Base-by-base conservation (phyloP, 2,113 vertebrate genomes). In the Stomatorhinus ivindoensis region DNA sequence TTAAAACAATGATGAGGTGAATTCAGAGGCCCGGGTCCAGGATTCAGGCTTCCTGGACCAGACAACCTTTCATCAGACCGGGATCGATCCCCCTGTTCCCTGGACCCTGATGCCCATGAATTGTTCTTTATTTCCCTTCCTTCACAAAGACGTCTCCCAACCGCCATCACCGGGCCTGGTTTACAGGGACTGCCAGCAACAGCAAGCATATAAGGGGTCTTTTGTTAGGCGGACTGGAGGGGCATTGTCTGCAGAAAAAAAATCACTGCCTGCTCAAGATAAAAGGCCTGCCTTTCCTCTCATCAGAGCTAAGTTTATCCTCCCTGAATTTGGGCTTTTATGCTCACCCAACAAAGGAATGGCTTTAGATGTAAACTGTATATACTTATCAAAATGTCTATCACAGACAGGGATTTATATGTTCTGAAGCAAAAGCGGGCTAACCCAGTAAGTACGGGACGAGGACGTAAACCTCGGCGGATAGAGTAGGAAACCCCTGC, bases 261-360 rank as follows among this genome's bases (percentile, higher is more conserved):
- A 92, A 87, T 84, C 55, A 89, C 48, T 46, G 76, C 48, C 58
- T 87, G 88, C 65, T 61, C 73, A 39, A 90, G 89, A 88, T 89
- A 93, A 94, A 94, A 95, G 91, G 89, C 90, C 89, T 92, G 92
- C 90, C 91, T 93, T 90, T 92, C 89, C 85, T 88, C 84, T 93
- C 93, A 93, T 94, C 93, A 94, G 92, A 94, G 93, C 91, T 93
- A 93, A 93, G 91, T 93, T 92, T 93, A 93, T 93, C 94, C 94
- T 92, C 90, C 92, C 90, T 90, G 24, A 93, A 93, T 90, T 93
- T 89, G 90, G 91, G 89, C 89, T 90, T 93, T 92, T 94, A 92
- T 92, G 88, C 90, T 90, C 85, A 35, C 48, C 89, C 89, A 89
- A 94, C 92, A 93, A 93, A 93, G 90, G 90, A 91, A 91, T 92